Percentiles rank a stretch among this genome's conserved stretches.
Evolutionary conservation across 2,888 invertebrate species (phyloP).

Genomic region (Drosophila engyochracea): DNA sequence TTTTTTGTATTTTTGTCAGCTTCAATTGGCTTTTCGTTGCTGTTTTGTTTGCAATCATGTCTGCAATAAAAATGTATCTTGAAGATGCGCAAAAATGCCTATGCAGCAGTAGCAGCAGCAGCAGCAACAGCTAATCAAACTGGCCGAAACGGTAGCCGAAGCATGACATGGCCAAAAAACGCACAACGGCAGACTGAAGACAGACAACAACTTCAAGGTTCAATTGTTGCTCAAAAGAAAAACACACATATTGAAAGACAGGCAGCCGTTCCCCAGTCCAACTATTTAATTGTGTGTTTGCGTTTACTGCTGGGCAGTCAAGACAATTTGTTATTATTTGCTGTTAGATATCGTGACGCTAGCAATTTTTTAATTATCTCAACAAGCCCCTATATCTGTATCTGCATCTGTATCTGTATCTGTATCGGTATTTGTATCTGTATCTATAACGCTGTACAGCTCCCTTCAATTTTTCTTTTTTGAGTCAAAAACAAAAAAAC

Average conservation of each 20-base stretch:
- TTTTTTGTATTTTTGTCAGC: conserved; percentile 26
- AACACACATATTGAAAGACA: conserved; percentile 21
- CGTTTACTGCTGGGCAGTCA: conserved; percentile 44
- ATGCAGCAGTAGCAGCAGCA: conserved; percentile 7
- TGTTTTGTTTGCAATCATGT: conserved; percentile 13
- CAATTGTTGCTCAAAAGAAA: conserved; percentile 66
- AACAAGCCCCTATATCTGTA: conserved; percentile 46
- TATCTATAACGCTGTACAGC: conserved; percentile 19
- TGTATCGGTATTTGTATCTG: conserved; percentile 16
- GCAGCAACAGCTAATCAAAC: conserved; percentile 47
- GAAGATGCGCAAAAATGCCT: conserved; percentile 48
- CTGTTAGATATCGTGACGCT: conserved; percentile 76
- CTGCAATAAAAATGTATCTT: conserved; percentile 30
- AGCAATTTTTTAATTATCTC: conserved; percentile 73
- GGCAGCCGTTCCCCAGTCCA: neutral
- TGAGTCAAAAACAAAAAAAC: conserved; percentile 27
- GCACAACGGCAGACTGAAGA: conserved; percentile 1
- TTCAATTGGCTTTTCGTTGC: conserved; percentile 16
- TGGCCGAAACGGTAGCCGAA: conserved; percentile 53
- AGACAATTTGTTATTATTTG: conserved; percentile 78
- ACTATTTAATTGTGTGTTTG: conserved; percentile 5
- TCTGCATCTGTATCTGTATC: conserved; percentile 40
- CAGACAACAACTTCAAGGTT: conserved; percentile 63
- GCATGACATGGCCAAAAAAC: conserved; percentile 57
- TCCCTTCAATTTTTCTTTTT: conserved; percentile 41